A percentile compares a stretch with the other conserved stretches of the same genome.
Conservation (phyloP, 1,140 invertebrate genomes). For the Mycetomoellerius zeteki region DNA sequence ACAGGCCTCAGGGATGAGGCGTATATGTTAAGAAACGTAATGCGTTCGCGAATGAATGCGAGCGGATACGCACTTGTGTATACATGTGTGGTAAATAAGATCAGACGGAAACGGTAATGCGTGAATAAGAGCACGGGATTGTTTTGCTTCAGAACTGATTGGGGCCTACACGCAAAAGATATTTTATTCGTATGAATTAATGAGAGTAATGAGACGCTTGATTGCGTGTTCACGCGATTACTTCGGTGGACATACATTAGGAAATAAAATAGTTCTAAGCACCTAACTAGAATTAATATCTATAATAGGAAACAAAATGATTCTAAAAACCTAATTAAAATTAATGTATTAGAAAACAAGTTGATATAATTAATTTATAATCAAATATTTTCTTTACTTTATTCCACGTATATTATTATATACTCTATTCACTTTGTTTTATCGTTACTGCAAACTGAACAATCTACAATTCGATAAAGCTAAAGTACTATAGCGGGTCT, state of each 20-base stretch:
- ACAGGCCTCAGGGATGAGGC: constrained; percentile 43
- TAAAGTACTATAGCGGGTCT: not conserved
- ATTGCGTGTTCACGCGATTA: constrained; percentile 8
- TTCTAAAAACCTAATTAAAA: not conserved
- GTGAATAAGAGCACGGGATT: constrained; percentile 4
- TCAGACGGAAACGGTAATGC: constrained; percentile 45
- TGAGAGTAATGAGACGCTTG: constrained; percentile 25
- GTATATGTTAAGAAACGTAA: constrained; percentile 20
- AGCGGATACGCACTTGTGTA: not conserved
- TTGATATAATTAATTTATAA: not conserved
- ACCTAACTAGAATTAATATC: not conserved
- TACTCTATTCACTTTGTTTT: not conserved
- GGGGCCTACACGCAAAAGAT: constrained; percentile 1
- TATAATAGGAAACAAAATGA: not conserved
- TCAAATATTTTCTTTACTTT: not conserved
- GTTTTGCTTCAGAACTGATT: constrained; percentile 6
- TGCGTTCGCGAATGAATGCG: not conserved
- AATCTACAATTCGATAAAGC: not conserved
- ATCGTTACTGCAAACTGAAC: not conserved
- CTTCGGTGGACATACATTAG: not conserved
- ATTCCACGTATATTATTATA: not conserved
- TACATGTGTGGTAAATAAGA: not conserved
- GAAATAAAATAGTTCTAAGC: not conserved
- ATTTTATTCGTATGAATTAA: constrained; percentile 11
- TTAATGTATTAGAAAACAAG: not conserved